Percentiles rank a stretch among this genome's conserved stretches.
Conservation (phyloP, 2,888 invertebrate genomes). For the Pyrgus malvae region DNA sequence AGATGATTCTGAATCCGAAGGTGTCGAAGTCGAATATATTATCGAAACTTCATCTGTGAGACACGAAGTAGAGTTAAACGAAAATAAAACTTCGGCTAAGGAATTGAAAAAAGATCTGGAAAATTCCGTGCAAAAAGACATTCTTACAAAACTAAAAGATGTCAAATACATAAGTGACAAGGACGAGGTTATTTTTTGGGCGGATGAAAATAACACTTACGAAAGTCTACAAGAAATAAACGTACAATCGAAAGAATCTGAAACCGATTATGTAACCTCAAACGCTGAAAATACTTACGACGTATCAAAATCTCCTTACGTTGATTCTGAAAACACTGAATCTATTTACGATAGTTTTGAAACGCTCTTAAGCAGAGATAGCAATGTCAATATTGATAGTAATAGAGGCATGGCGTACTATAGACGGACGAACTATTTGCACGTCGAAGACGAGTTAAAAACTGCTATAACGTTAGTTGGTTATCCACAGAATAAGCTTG, state of each 20-base stretch:
- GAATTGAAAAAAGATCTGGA: constrained; percentile 40
- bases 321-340: constrained; percentile 58
- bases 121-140: constrained; percentile 43
- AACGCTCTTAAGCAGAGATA: constrained; percentile 50
- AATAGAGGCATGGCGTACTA: constrained; percentile 70
- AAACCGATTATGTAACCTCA: not conserved
- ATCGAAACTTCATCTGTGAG: not conserved
- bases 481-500: constrained; percentile 67
- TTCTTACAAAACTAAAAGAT: constrained; percentile 57
- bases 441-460: constrained; percentile 68
- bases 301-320: constrained; percentile 43
- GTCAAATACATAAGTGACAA: constrained; percentile 53
- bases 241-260: not conserved
- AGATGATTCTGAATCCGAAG: constrained; percentile 21
- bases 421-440: constrained; percentile 69
- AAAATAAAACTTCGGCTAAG: constrained; percentile 5
- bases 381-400: constrained; percentile 65
- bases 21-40: constrained; percentile 22
- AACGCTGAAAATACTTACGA: constrained; percentile 34
- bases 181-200: constrained; percentile 57
- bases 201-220: constrained; percentile 46
- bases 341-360: constrained; percentile 58
- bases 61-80: not conserved
- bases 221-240: constrained; percentile 36
- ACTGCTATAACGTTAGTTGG: constrained; percentile 67